Conservation (phyloP, 2,888 invertebrate species). For the Acleris emargana region DNA sequence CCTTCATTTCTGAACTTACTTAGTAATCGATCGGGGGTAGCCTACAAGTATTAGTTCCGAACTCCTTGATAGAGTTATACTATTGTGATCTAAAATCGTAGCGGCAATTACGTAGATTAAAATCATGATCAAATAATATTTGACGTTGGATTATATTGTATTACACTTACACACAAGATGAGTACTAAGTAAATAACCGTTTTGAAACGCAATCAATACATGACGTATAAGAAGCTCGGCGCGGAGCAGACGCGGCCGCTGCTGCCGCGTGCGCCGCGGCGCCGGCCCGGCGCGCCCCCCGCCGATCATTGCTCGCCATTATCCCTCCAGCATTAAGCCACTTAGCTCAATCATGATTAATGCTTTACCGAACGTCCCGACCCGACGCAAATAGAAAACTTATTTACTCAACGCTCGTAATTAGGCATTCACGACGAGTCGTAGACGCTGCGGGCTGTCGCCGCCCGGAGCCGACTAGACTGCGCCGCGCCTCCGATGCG, state of each 20-base stretch:
- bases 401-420: conserved; percentile 79
- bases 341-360: conserved; percentile 85
- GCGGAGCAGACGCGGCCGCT: conserved; percentile 14
- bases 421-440: conserved; percentile 81
- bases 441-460: conserved; percentile 72
- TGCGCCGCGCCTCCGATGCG: conserved; percentile 53
- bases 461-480: conserved; percentile 68
- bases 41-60: not conserved
- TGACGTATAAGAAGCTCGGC: conserved; percentile 22
- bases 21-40: not conserved
- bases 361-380: conserved; percentile 80
- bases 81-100: not conserved
- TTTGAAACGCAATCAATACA: conserved; percentile 21
- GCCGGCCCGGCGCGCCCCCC: conserved; percentile 76
- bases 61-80: not conserved
- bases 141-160: too few species aligned
- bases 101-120: too few species aligned
- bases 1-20: conserved; percentile 54
- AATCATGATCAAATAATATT: too few species aligned
- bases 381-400: conserved; percentile 80
- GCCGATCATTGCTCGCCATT: conserved; percentile 81
- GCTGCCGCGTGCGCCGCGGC: conserved; percentile 54
- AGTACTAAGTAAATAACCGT: not conserved
- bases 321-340: conserved; percentile 83
- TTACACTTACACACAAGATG: too few species aligned